Percentiles rank a stretch among this genome's conserved stretches.
These are phyloP conservation scores for Harpagus bidentatus DNA, from an alignment of 2,113 vertebrate genomes.

Conservation along the genomic window DNA sequence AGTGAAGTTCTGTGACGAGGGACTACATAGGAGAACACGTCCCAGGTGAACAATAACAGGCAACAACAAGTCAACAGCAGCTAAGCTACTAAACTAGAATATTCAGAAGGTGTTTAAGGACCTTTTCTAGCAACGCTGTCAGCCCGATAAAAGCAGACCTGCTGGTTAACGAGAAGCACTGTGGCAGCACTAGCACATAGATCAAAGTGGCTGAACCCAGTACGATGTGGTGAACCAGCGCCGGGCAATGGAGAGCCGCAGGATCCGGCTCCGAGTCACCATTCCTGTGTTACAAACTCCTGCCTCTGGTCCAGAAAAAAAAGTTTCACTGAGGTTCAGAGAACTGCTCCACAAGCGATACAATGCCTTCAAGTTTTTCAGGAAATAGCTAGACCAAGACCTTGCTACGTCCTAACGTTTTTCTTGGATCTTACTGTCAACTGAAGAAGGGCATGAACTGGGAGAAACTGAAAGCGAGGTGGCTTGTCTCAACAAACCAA, in stretches of 20 bases:
- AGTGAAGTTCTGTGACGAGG: not conserved
- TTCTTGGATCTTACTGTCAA: not conserved
- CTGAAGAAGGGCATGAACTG: not conserved
- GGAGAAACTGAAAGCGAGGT: too few relatives aligned
- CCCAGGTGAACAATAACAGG: not conserved
- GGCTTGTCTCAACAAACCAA: not conserved
- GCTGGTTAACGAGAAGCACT: not conserved
- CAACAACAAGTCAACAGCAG: not conserved
- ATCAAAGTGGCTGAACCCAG: not conserved
- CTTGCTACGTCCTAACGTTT: accelerated
- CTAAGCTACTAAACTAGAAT: not conserved
- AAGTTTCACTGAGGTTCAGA: not conserved
- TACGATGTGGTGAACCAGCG: accelerated
- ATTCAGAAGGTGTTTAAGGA: not conserved
- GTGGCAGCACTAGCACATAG: accelerated
- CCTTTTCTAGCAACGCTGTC: not conserved
- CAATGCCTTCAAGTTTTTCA: not conserved
- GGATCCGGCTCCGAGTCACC: not conserved
- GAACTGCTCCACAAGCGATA: not conserved
- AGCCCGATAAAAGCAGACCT: not conserved
- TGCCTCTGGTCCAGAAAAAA: not conserved
- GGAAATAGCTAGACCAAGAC: not conserved
- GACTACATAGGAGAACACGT: not conserved
- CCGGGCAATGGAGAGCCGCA: accelerated
- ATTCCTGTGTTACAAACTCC: not conserved